Conservation (phyloP, 2,888 invertebrate genomes). For the Archips crataeganus region DNA sequence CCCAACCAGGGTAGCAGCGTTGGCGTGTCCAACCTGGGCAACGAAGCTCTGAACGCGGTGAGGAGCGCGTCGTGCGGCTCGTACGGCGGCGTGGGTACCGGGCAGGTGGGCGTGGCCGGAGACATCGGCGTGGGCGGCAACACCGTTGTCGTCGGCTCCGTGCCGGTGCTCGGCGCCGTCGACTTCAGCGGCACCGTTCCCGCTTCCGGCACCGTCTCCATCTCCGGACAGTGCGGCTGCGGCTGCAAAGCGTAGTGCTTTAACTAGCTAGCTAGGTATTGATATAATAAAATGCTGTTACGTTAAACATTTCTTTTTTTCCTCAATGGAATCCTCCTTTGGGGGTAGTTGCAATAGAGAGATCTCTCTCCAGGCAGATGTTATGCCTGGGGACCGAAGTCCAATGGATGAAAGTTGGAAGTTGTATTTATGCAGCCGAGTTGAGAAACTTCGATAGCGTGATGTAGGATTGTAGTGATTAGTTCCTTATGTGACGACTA, state of each 20-base stretch:
- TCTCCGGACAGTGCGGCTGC: slow-evolving; percentile 40
- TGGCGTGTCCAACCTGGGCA: not conserved
- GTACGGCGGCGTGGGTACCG: slow-evolving; percentile 53
- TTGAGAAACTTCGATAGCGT: too few species aligned
- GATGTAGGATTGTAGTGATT: too few species aligned
- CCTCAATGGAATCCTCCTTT: too few species aligned
- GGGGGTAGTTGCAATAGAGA: too few species aligned
- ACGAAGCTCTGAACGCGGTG: slow-evolving; percentile 1
- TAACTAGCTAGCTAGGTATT: not conserved
- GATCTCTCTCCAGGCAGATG: too few species aligned
- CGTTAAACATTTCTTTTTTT: too few species aligned
- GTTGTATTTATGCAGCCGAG: too few species aligned
- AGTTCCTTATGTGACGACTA: too few species aligned
- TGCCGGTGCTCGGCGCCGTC: slow-evolving; percentile 53
- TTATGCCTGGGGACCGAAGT: too few species aligned
- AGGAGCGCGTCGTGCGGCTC: slow-evolving; percentile 42
- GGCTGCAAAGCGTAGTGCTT: slow-evolving; percentile 5
- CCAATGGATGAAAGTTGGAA: too few species aligned
- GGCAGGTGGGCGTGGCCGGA: slow-evolving; percentile 51
- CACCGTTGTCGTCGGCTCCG: slow-evolving; percentile 55
- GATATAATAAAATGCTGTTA: too few species aligned
- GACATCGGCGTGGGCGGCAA: slow-evolving; percentile 53
- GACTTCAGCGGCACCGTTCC: slow-evolving; percentile 40
- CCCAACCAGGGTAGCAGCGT: not conserved
- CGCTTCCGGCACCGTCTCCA: slow-evolving; percentile 39